Percentiles rank a stretch among this genome's conserved stretches.
These are phyloP conservation scores for Chymomyza fuscimana DNA, from an alignment of 2,888 invertebrate species.

Conservation along the genomic window DNA sequence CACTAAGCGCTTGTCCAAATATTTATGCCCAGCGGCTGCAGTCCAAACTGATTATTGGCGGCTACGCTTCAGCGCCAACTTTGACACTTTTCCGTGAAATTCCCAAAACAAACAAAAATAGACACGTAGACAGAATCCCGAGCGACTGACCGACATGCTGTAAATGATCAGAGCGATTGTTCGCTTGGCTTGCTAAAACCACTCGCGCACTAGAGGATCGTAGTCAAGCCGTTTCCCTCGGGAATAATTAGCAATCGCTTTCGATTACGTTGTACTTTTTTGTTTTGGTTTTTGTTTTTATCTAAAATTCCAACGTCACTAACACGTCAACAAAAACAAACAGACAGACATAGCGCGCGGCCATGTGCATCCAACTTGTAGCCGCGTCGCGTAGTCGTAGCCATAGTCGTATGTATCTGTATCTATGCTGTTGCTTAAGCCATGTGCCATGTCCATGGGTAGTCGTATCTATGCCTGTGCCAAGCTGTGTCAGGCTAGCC, in stretches of 20 bases:
- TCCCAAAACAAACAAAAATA: conserved; percentile 18
- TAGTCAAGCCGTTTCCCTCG: conserved; percentile 29
- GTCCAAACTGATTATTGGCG: conserved; percentile 22
- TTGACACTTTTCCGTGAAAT: conserved; percentile 24
- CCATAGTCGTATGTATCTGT: background rate
- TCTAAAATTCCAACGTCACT: conserved; percentile 59
- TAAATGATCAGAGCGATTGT: background rate
- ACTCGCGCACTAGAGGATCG: background rate
- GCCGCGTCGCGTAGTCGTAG: too few relatives aligned
- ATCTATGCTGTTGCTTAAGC: background rate
- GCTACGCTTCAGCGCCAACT: conserved; percentile 33
- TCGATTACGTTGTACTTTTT: conserved; percentile 14
- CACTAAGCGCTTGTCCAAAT: conserved; percentile 52
- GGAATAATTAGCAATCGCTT: conserved; percentile 57
- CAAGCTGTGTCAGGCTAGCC: conserved; percentile 75
- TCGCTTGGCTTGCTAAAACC: background rate
- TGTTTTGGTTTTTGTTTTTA: conserved; percentile 23
- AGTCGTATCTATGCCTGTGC: conserved; percentile 52
- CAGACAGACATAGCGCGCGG: background rate
- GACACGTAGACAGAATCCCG: conserved; percentile 4
- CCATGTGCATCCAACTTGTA: background rate
- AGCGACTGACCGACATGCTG: background rate
- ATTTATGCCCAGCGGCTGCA: conserved; percentile 49
- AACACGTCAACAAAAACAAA: conserved; percentile 13
- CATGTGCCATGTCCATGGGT: background rate